A percentile compares a stretch with the other conserved stretches of the same genome.
Conservation (phyloP, 2,797 vertebrate genomes). For the Tarsius wallacei region DNA sequence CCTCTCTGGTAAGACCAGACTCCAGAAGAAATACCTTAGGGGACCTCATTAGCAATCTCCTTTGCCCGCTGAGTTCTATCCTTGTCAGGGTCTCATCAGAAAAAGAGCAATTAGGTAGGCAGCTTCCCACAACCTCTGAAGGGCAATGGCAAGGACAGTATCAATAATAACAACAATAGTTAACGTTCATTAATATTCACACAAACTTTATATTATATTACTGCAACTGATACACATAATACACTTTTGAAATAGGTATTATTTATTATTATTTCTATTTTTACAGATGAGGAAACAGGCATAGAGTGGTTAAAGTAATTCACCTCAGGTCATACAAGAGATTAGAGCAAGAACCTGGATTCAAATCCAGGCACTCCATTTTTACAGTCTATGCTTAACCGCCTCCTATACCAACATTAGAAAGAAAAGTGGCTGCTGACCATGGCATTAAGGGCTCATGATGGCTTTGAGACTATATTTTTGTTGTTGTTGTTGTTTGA, state of each 20-base stretch:
- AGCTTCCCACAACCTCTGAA: background rate
- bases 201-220: background rate
- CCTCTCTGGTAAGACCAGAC: conserved; percentile 28
- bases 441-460: background rate
- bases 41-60: conserved; percentile 41
- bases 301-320: background rate
- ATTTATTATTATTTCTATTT: background rate
- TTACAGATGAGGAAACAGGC: background rate
- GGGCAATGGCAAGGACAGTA: background rate
- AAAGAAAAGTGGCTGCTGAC: background rate
- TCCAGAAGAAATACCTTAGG: background rate
- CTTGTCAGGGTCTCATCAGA: background rate
- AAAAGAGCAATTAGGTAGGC: background rate
- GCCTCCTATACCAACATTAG: rapidly evolving
- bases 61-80: conserved; percentile 24
- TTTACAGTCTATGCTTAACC: background rate
- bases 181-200: background rate
- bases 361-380: background rate
- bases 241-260: background rate
- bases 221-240: background rate
- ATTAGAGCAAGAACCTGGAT: background rate
- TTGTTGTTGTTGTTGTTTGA: no score
- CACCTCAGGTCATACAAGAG: background rate
- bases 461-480: background rate
- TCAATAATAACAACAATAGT: background rate